Evolutionary conservation across 2,888 invertebrate species (phyloP), one percentile per base, ranked within the genome.

Genomic region (Fabriciana adippe): DNA sequence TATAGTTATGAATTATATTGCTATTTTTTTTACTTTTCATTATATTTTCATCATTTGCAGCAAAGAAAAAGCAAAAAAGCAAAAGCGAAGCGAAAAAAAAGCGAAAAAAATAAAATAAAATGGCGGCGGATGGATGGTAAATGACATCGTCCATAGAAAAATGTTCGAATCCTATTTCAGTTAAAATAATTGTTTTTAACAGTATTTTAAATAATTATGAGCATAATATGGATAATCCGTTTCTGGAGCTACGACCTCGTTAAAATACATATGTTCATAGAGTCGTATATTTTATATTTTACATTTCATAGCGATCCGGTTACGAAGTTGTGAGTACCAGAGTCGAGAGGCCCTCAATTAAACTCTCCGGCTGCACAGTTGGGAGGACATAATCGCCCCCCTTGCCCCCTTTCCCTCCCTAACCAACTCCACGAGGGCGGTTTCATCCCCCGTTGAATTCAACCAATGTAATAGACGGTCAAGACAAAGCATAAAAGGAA

Each of bases 331-430:
- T 70, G 63, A 72, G 66, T 60, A 67, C 62, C 55, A 64, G 50
- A 64, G 72, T 64, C 66, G 61, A 69, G 62, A 71, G 69, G 53
- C 72, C 72, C 75, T 75, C 75, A 77, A 77, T 75, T 73, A 76
- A 72, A 68, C 67, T 61, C 73, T 71, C 71, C 71, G 70, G 70
- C 66, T 66, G 74, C 69, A 41, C 35, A 69, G 76, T 68, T 69
- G 77, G 68, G 74, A 64, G 67, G 70, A 74, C 72, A 69, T 72
- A 74, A 77, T 74, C 77, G 77, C 76, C 73, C 66, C 68, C 70
- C 57, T 66, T 69, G 45, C 18, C 50, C 56, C 63, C 48, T 47
- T 64, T 45, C 63, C 47, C 51, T 54, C 56, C 55, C 64, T 59
- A 41, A 14, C 6, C 21, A 18, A 26, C 57, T 57, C 54, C 59